These are phyloP conservation scores for Spea multiplicata DNA, from an alignment of 2,113 vertebrate species.

Conservation along the genomic window DNA sequence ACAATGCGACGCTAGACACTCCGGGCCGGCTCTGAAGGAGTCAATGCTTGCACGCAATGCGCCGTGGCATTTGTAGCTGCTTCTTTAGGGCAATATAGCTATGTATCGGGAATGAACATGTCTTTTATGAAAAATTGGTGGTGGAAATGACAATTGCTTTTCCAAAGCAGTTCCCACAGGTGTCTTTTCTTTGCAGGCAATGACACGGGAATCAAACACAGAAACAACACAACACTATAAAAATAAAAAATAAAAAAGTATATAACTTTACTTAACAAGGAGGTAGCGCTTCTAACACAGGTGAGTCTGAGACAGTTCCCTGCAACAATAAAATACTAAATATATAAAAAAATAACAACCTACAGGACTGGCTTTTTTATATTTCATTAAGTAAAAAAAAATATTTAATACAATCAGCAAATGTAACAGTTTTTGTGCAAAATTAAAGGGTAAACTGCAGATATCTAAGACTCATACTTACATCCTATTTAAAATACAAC, in stretches of 20 bases:
- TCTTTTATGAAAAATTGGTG: background rate
- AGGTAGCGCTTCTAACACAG: background rate
- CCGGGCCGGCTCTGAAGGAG: background rate
- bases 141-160: background rate
- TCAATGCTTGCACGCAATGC: background rate
- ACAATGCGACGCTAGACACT: too few species aligned
- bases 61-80: background rate
- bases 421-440: too few species aligned
- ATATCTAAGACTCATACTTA: too few species aligned
- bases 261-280: background rate
- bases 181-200: background rate
- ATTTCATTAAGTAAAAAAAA: too few species aligned
- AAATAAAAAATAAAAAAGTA: background rate
- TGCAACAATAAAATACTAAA: background rate
- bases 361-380: too few species aligned
- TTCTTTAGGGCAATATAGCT: background rate
- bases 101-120: background rate
- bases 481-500: too few species aligned
- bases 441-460: too few species aligned
- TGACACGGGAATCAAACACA: background rate
- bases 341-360: too few species aligned
- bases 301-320: background rate
- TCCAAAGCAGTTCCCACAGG: slow-evolving; percentile 1
- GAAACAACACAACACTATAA: background rate
- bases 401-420: too few species aligned